Conservation (phyloP, 53 echinoderm and acorn worm genomes). For the Antedon mediterranea region DNA sequence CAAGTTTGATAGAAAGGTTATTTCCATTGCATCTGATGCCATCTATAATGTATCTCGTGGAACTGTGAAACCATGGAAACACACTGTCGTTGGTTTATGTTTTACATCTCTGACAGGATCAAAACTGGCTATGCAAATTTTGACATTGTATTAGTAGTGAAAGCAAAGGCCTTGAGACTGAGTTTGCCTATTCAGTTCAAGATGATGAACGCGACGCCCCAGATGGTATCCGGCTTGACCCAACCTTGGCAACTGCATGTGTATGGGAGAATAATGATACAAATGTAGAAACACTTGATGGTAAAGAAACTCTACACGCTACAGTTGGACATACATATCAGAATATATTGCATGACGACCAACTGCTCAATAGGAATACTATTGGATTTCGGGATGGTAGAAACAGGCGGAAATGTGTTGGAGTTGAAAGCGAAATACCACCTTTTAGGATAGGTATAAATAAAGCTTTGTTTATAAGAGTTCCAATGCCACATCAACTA, state of each 20-base stretch:
- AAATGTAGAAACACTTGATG: too few species aligned
- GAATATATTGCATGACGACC: too few species aligned
- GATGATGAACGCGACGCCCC: constrained; percentile 11
- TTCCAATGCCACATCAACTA: too few species aligned
- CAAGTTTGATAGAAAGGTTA: constrained; percentile 33
- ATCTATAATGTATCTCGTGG: constrained; percentile 38
- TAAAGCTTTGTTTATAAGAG: too few species aligned
- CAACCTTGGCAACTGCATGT: constrained; percentile 22
- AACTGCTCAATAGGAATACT: too few species aligned
- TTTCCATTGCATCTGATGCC: constrained; percentile 47
- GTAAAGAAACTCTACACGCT: too few species aligned
- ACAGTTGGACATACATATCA: too few species aligned
- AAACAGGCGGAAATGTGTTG: too few species aligned
- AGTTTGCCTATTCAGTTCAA: constrained; percentile 37
- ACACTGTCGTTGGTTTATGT: constrained; percentile 38
- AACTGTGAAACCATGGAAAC: constrained; percentile 47
- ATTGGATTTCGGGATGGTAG: too few species aligned
- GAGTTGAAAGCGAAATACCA: too few species aligned
- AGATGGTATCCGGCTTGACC: constrained; percentile 29
- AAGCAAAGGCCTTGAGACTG: constrained; percentile 35
- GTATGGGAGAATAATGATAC: too few species aligned
- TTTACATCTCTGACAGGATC: constrained; percentile 47
- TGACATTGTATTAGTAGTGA: constrained; percentile 35
- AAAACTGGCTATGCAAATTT: constrained; percentile 22
- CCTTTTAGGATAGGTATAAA: too few species aligned